Conservation (phyloP, 2,888 invertebrate species). For the Rhynchonema sp. region DNA sequence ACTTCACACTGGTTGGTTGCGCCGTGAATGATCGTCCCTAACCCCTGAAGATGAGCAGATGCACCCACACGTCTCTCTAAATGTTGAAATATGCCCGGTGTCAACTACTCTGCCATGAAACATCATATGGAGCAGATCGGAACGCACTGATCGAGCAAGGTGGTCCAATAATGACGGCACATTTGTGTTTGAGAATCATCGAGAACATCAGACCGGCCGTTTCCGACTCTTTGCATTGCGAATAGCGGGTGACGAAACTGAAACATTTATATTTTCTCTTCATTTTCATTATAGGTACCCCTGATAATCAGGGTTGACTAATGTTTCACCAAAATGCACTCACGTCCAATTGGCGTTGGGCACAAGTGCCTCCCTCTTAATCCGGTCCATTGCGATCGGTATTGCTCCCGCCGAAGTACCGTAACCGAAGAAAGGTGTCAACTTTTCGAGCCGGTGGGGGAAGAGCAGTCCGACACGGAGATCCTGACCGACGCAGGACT, state of each 20-base stretch:
- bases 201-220: neutral
- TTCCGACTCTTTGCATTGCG: neutral
- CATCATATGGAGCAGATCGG: neutral
- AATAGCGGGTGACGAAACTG: neutral
- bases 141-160: neutral
- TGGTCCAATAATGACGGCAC: neutral
- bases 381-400: neutral
- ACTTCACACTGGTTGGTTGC: too few species aligned
- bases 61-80: too few species aligned
- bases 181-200: neutral
- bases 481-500: neutral
- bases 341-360: neutral
- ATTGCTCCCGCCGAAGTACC: neutral
- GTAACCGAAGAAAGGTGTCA: neutral
- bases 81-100: too few species aligned
- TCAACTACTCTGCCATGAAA: too few species aligned
- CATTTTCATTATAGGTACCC: neutral
- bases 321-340: neutral
- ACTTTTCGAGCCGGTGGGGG: neutral
- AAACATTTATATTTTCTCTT: neutral
- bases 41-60: too few species aligned
- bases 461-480: neutral
- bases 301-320: neutral
- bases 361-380: neutral
- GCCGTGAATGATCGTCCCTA: too few species aligned